Evolutionary conservation across 2,888 invertebrate genomes (phyloP).

Genomic region (Tiphia femorata): DNA sequence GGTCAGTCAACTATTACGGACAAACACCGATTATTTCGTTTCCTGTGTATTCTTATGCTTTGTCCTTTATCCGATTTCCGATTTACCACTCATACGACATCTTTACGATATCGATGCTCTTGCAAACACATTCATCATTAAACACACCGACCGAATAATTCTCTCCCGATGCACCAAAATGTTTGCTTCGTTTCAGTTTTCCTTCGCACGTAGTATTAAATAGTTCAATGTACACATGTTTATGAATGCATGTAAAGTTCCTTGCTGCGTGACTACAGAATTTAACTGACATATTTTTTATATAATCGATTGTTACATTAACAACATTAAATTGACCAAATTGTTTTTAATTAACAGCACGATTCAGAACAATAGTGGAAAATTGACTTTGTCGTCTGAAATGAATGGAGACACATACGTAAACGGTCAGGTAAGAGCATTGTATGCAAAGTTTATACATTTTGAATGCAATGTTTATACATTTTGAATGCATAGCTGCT

Average conservation of each 20-base stretch:
- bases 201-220: no score
- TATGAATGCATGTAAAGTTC: no score
- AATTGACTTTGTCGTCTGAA: constrained; percentile 69
- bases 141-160: no score
- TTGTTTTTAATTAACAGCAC: constrained; percentile 64
- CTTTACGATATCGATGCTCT: not conserved
- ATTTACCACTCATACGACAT: not conserved
- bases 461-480: not conserved
- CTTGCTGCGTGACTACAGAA: no score
- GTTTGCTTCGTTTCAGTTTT: not conserved
- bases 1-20: constrained; percentile 67
- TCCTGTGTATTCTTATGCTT: not conserved
- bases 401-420: constrained; percentile 71
- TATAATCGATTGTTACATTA: no score
- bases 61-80: not conserved
- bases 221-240: no score
- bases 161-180: not conserved
- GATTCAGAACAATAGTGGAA: constrained; percentile 70
- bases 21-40: constrained; percentile 3
- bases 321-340: no score
- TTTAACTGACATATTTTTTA: no score
- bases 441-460: no score
- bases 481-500: not conserved
- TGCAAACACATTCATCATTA: no score
- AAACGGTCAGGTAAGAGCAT: constrained; percentile 71